A percentile compares a stretch with the other conserved stretches of the same genome.
Evolutionary conservation across 1,140 invertebrate species (phyloP).

Genomic region (Whitmania pigra): DNA sequence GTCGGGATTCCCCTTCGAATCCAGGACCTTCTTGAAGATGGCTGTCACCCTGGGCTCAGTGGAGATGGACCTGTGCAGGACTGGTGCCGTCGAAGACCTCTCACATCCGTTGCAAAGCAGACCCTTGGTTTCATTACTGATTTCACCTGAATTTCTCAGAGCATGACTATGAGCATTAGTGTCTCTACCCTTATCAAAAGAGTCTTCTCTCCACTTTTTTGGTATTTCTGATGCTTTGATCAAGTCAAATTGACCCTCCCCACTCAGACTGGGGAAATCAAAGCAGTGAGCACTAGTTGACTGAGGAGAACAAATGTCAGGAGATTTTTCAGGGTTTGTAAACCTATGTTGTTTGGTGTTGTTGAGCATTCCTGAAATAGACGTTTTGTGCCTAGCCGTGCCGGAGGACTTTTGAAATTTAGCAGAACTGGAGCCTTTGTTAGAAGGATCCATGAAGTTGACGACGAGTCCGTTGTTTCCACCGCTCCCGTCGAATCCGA

Average conservation of each 20-base stretch:
- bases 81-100: background rate
- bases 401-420: background rate
- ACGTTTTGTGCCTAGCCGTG: background rate
- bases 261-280: background rate
- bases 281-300: background rate
- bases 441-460: background rate
- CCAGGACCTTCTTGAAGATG: background rate
- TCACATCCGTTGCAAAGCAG: conserved; percentile 10
- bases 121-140: background rate
- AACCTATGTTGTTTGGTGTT: background rate
- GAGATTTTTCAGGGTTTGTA: conserved; percentile 2
- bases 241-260: background rate
- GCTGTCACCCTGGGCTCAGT: background rate
- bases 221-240: background rate
- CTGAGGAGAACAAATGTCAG: conserved; percentile 1
- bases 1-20: background rate
- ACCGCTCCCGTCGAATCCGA: conserved; percentile 50
- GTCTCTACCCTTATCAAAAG: background rate
- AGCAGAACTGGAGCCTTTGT: background rate
- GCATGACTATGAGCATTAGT: too few relatives aligned
- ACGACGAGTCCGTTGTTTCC: conserved; percentile 42
- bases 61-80: background rate
- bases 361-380: background rate
- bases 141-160: too few relatives aligned
- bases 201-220: background rate